Percentiles rank a stretch among this genome's conserved stretches.
Conservation (phyloP, 2,797 vertebrate genomes). For the Prunella strophiata region DNA sequence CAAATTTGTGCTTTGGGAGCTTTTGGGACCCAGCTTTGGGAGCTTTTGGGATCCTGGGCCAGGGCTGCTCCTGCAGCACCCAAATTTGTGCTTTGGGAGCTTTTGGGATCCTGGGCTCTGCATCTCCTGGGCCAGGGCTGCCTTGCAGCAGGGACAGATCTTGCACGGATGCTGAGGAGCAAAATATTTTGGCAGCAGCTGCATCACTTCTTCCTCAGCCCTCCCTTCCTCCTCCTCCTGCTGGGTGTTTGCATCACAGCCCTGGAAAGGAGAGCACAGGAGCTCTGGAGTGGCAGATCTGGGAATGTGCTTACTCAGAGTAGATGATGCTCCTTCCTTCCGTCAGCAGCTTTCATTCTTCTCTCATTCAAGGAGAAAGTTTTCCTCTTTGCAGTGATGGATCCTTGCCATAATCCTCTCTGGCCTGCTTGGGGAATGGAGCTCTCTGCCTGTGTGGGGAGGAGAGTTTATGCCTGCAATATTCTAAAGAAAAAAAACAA, state of each 20-base stretch:
- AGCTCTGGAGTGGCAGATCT: not conserved
- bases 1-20: too few relatives aligned
- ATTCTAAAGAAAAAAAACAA: not conserved
- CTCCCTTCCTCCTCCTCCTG: not conserved
- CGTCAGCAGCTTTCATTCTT: not conserved
- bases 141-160: not conserved
- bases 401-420: not conserved
- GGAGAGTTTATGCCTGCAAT: not conserved
- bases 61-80: not conserved
- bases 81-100: too few relatives aligned
- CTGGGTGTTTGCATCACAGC: not conserved
- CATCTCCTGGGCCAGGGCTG: not conserved
- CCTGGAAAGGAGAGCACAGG: not conserved
- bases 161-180: not conserved
- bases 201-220: not conserved
- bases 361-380: not conserved
- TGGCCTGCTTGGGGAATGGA: not conserved
- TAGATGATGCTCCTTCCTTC: not conserved
- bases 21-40: not conserved
- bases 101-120: not conserved
- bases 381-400: not conserved
- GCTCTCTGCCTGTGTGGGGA: not conserved
- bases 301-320: not conserved
- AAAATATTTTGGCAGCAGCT: conserved; percentile 19
- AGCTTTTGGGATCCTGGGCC: not conserved